These are phyloP conservation scores for Meiosimyza decipiens DNA, from an alignment of 2,888 invertebrate species.

Conservation along the genomic window DNA sequence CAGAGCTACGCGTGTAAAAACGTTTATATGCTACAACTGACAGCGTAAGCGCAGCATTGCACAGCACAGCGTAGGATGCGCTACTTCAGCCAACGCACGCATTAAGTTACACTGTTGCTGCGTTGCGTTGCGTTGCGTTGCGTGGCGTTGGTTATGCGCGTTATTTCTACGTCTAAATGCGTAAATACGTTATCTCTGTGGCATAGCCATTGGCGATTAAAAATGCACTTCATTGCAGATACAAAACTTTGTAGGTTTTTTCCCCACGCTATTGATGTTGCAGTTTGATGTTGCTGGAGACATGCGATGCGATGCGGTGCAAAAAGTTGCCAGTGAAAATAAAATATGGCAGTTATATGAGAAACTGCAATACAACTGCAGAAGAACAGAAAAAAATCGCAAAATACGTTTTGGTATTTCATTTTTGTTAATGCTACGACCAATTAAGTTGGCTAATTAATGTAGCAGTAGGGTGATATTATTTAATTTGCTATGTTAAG, in stretches of 20 bases:
- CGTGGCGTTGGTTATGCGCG: not conserved
- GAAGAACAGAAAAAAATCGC: too few relatives aligned
- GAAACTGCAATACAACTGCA: too few relatives aligned
- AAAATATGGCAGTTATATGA: too few relatives aligned
- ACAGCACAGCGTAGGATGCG: slow-evolving; percentile 17
- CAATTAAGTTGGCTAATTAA: too few relatives aligned
- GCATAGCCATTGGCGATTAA: slow-evolving; percentile 55
- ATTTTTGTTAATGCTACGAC: too few relatives aligned
- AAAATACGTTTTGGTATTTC: too few relatives aligned
- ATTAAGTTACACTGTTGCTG: not conserved
- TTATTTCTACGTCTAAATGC: slow-evolving; percentile 32
- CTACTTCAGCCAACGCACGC: not conserved
- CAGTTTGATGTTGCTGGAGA: too few relatives aligned
- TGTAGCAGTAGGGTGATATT: too few relatives aligned
- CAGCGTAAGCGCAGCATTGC: slow-evolving; percentile 1
- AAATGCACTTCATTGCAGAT: slow-evolving; percentile 56
- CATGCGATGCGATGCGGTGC: too few relatives aligned
- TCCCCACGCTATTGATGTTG: not conserved
- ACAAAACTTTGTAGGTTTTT: not conserved
- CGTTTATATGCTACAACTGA: not conserved
- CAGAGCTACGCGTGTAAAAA: not conserved
- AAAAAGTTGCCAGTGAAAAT: too few relatives aligned
- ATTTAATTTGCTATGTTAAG: too few relatives aligned
- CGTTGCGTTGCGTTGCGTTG: slow-evolving; percentile 5
- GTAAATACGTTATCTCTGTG: slow-evolving; percentile 50